Conservation (phyloP, 1,140 invertebrate genomes). For the Drosophila nebulosa region DNA sequence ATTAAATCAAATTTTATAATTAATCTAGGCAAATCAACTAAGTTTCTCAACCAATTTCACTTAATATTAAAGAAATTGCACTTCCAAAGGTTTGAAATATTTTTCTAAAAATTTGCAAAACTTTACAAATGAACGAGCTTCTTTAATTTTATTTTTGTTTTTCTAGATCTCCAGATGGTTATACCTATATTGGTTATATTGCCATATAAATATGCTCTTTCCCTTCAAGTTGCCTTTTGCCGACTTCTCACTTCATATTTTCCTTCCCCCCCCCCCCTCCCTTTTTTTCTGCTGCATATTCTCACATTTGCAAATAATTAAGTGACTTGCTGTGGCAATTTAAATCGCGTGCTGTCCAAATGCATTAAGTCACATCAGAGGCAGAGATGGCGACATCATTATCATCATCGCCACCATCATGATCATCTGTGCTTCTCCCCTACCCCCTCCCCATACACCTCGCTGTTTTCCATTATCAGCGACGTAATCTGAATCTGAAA, state of each 20-base stretch:
- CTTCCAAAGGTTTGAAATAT: no score
- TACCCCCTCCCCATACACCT: not conserved
- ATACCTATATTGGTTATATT: no score
- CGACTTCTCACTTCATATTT: not conserved
- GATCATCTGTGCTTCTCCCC: not conserved
- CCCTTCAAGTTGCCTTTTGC: no score
- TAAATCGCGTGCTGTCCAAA: slow-evolving; percentile 62
- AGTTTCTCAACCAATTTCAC: not conserved
- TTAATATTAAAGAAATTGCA: not conserved
- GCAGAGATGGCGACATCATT: slow-evolving; percentile 38
- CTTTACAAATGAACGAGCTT: no score
- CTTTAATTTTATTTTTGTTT: no score
- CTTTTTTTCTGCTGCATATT: slow-evolving; percentile 6
- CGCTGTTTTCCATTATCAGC: slow-evolving; percentile 58
- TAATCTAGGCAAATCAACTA: not conserved
- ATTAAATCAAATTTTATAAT: slow-evolving; percentile 1
- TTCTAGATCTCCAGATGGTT: no score
- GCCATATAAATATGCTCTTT: no score
- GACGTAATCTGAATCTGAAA: slow-evolving; percentile 59
- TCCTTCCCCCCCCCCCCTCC: not conserved
- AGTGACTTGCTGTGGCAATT: slow-evolving; percentile 53
- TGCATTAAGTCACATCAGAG: slow-evolving; percentile 65
- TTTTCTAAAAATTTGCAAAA: no score
- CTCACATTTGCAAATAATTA: slow-evolving; percentile 75
- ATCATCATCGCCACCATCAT: not conserved